Base-by-base conservation (phyloP, 92 coral and sea anemone species). In the Umimayanthus chanpuru region DNA sequence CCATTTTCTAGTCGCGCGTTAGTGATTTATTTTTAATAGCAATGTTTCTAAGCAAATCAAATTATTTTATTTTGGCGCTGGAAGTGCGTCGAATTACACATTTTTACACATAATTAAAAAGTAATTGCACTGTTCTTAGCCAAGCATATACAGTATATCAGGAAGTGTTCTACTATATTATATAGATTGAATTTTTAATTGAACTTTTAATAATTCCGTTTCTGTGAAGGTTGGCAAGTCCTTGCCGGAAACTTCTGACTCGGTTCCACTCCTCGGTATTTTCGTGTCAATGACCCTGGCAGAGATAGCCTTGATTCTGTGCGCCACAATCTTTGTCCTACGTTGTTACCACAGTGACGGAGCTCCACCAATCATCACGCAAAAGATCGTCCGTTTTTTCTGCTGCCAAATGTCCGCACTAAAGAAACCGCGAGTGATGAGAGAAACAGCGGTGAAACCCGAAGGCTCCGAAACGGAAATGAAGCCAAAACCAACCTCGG, bases 251-350 rank as follows among this genome's bases (percentile, higher is more conserved):
- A 92, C 94, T 32, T 32, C 96, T 10, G 83, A 90, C 43, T 53
- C 89, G 14, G 74, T 94, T 64, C 96, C 96, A 23, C 41, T 94
- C 15, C 64, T 94, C n/a, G 96, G 96, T 25, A 38, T 90, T 0
- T 77, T 76, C 72, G 80, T 94, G 43, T 81, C 88, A 3, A 70
- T 84, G 10, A 73, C 92, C 9, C 88, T 94, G 82, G 81, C 66
- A 49, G 85, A 86, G 11, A 92, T 80, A 6, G 90, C 94, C 1
- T 64, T 79, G 15, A 79, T 90, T 47, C 90, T 94, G 9, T 58
- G 92, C 70, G 89, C 89, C 28, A 94, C 94, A 8, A 86, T 94
- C 32, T 28, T 86, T 3, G 90, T 90, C 68, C 91, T 92, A 49
- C 85, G 92, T 49, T 88, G 93, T 67, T 94, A 90, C 70, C 91